Evolutionary conservation across 2,797 vertebrate genomes (phyloP).

Genomic region (Gambelia wislizenii): DNA sequence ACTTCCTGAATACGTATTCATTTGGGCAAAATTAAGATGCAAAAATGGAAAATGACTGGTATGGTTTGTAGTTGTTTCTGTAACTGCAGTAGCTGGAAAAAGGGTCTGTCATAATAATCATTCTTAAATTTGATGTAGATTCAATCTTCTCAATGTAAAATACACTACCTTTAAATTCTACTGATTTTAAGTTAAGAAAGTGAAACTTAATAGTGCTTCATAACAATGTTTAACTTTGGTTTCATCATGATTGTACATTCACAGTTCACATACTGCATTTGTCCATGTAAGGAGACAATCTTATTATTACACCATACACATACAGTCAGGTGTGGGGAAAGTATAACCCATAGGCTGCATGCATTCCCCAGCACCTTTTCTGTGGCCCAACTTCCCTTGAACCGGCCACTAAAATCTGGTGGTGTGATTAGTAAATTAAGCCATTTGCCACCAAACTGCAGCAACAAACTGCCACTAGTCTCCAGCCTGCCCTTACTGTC

Average conservation of each 20-base stretch:
- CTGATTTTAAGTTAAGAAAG: not conserved
- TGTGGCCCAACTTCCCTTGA: too few species aligned
- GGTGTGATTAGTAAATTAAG: too few species aligned
- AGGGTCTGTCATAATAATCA: not conserved
- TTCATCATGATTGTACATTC: not conserved
- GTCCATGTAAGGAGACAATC: not conserved
- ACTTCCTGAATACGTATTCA: not conserved
- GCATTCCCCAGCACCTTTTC: not conserved
- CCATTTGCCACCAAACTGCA: too few species aligned
- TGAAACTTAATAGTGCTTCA: not conserved
- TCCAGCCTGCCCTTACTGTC: too few species aligned
- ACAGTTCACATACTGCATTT: not conserved
- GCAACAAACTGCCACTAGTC: too few species aligned
- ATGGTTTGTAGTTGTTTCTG: not conserved
- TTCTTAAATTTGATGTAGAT: not conserved
- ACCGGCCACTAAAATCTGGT: too few species aligned
- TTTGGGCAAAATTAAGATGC: not conserved
- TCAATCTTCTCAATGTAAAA: not conserved
- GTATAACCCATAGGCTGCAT: too few species aligned
- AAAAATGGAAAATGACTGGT: not conserved
- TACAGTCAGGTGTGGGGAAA: too few species aligned
- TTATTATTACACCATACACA: not conserved
- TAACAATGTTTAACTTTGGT: not conserved
- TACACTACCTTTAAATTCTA: not conserved
- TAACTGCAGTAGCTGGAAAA: not conserved